Evolutionary conservation across 2,888 invertebrate genomes (phyloP).

Genomic region (Nemoura dubitans): DNA sequence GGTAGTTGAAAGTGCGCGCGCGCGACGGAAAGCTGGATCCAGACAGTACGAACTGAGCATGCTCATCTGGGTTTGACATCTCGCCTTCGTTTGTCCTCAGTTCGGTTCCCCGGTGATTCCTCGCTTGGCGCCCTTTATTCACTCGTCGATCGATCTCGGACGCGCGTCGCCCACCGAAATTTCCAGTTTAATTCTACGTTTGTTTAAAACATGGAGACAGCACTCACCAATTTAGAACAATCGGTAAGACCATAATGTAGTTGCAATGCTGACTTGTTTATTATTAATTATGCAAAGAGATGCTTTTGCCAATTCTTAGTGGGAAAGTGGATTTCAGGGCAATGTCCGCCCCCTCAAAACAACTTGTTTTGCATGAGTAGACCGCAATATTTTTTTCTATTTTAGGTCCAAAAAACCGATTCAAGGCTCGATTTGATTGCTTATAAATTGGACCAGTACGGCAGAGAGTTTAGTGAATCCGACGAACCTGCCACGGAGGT

Average conservation of each 20-base stretch:
- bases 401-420: conserved; percentile 77
- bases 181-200: not conserved
- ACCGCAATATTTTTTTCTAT: conserved; percentile 46
- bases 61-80: conserved; percentile 4
- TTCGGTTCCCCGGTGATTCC: not conserved
- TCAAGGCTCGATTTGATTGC: conserved; percentile 77
- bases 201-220: conserved; percentile 38
- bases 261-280: not conserved
- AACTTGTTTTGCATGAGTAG: conserved; percentile 17
- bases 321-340: conserved; percentile 31
- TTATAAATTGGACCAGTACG: conserved; percentile 77
- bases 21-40: not conserved
- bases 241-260: conserved; percentile 39
- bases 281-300: not conserved
- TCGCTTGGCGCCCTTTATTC: not conserved
- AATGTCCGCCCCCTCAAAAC: conserved; percentile 26
- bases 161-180: not conserved
- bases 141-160: not conserved
- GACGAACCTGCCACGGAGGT: conserved; percentile 62
- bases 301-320: not conserved
- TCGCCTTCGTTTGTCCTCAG: not conserved
- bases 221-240: conserved; percentile 42
- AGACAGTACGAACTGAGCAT: not conserved
- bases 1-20: not conserved
- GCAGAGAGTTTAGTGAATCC: conserved; percentile 68